These are phyloP conservation scores for Battus philenor DNA, from an alignment of 1,140 invertebrate species.

Conservation along the genomic window DNA sequence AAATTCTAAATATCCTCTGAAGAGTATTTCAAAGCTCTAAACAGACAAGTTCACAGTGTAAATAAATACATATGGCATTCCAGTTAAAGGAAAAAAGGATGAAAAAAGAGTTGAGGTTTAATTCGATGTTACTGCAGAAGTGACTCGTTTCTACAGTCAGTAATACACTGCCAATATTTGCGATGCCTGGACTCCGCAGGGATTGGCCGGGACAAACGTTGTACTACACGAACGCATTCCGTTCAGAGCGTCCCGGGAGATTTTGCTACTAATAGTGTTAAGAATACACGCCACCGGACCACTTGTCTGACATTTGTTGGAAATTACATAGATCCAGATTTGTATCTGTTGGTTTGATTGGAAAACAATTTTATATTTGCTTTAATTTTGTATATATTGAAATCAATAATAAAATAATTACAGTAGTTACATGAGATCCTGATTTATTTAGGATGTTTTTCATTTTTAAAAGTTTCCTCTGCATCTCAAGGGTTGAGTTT, in stretches of 20 bases:
- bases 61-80: constrained; percentile 1
- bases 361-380: too few relatives aligned
- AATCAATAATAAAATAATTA: too few relatives aligned
- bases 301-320: constrained; percentile 14
- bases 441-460: too few relatives aligned
- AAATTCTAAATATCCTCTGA: too few relatives aligned
- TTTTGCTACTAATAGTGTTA: constrained; percentile 20
- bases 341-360: too few relatives aligned
- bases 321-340: constrained; percentile 39
- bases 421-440: too few relatives aligned
- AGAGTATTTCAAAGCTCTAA: too few relatives aligned
- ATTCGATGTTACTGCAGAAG: constrained; percentile 38
- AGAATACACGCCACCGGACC: constrained; percentile 7
- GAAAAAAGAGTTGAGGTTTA: constrained; percentile 17
- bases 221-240: constrained; percentile 38
- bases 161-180: constrained; percentile 68
- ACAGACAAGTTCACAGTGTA: too few relatives aligned
- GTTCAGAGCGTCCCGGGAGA: constrained; percentile 14
- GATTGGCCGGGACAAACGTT: constrained; percentile 37
- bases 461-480: too few relatives aligned
- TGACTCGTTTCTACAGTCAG: constrained; percentile 42
- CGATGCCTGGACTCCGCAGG: constrained; percentile 33
- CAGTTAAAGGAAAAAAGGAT: not conserved
- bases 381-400: too few relatives aligned
- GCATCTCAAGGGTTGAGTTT: too few relatives aligned